Conservation (phyloP, 2,888 invertebrate genomes). For the Oligia latruncula region DNA sequence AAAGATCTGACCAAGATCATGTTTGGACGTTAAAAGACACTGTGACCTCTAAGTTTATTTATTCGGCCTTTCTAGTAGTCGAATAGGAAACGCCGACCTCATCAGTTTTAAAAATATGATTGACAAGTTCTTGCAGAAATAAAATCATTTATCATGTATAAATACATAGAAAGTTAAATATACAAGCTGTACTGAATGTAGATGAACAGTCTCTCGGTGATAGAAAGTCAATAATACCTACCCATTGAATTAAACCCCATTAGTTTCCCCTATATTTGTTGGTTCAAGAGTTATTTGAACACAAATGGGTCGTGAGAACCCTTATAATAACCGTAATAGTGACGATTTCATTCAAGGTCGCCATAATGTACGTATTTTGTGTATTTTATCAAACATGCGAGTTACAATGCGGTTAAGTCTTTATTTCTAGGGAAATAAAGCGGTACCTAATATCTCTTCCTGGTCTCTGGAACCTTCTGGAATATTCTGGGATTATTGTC, state of each 20-base stretch:
- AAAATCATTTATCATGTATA: background rate
- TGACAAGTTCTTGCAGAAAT: background rate
- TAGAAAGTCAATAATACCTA: no score
- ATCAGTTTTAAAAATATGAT: background rate
- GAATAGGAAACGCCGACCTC: no score
- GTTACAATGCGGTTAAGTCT: slow-evolving; percentile 11
- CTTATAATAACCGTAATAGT: background rate
- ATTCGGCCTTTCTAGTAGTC: background rate
- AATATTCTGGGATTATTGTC: slow-evolving; percentile 20
- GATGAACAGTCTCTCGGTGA: background rate
- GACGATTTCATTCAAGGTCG: slow-evolving; percentile 31
- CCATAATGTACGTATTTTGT: slow-evolving; percentile 19
- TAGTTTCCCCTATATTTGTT: background rate
- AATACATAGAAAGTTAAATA: background rate
- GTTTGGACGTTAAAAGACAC: no score
- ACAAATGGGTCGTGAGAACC: background rate
- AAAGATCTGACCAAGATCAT: no score
- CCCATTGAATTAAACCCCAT: no score
- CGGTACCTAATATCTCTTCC: slow-evolving; percentile 1
- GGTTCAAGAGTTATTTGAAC: no score
- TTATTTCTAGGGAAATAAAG: slow-evolving; percentile 2
- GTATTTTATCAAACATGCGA: background rate
- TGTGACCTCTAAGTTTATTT: background rate
- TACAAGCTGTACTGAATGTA: background rate
- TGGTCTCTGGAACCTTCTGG: slow-evolving; percentile 19